Evolutionary conservation across 1,140 invertebrate species (phyloP), one percentile per base, ranked within the genome.

Genomic region (Trichonephila clavata): DNA sequence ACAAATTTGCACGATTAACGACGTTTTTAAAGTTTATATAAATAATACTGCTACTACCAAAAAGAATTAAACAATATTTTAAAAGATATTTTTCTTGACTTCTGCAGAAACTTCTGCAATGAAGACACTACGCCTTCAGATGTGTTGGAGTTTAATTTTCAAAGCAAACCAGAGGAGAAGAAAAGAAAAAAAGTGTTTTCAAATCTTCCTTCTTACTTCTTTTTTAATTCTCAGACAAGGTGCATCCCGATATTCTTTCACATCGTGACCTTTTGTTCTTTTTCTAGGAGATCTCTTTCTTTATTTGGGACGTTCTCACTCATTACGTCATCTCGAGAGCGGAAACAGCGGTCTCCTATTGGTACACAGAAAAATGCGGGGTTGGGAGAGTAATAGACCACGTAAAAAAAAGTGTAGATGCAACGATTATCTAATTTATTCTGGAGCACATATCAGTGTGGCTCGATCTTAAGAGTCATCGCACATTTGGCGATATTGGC

Each of bases 341-440:
- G 90, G 90, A 92, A 92, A 50, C 20, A n/a, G 90, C 90, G 81
- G 83, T 50, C 90, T 84, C 81, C 60, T 86, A 92, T 92, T 92
- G 90, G 90, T n/a, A 84, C 27, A 86, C 63, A 57, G 81, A 92
- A 92, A 86, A 91, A 91, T 81, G 81, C 71, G 90, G 63, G 77
- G 90, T 24, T 21, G 65, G 77, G 90, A 92, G 81, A 92, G 57
- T 92, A 86, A 92, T 92, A 83, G 81, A 6, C 83, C 32, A 81
- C 86, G 50, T 50, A 50, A 50, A 50, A 50, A 39, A 50, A 92
- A 92, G 81, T 92, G 83, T 92, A 92, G 68, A 92, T 83, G 39
- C 90, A 92, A 68, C 90, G 60, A 92, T 92, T 92, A 92, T 92
- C 63, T 86, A 92, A 92, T 92, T 92, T 84, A 92, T 86, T 92